Percentiles rank a stretch among this genome's conserved stretches.
phyloP scores from a whole-genome alignment of 2,113 vertebrate species.

The Trichechus manatus region DNA sequence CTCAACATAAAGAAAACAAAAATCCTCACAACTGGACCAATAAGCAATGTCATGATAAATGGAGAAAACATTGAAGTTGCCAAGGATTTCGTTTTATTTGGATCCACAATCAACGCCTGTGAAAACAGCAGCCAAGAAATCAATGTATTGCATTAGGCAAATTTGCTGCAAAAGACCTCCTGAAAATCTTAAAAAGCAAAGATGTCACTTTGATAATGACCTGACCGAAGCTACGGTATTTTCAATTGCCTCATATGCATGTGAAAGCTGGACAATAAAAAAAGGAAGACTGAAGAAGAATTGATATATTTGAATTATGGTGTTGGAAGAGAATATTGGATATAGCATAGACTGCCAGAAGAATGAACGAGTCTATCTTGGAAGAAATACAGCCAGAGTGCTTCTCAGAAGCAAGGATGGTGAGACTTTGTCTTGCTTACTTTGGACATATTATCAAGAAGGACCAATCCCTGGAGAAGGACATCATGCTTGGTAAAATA shows the following conservation, averaged over 20 bases:
- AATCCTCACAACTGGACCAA: neutral
- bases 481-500: neutral
- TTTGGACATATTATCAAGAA: neutral
- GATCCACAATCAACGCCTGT: neutral
- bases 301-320: neutral
- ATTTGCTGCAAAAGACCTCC: neutral
- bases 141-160: neutral
- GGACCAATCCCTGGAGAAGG: neutral
- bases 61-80: neutral
- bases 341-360: neutral
- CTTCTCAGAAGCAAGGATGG: neutral
- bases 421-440: neutral
- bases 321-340: neutral
- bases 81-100: neutral
- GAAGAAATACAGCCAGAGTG: neutral
- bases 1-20: neutral
- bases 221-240: neutral
- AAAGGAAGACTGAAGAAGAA: neutral
- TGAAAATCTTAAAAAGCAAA: neutral
- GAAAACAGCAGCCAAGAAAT: neutral
- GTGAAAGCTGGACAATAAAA: neutral
- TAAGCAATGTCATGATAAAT: neutral
- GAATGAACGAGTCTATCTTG: neutral
- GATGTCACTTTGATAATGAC: neutral
- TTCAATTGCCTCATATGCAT: neutral